phyloP scores from a whole-genome alignment of 2,797 vertebrate genomes.

The Chiloscyllium punctatum region DNA sequence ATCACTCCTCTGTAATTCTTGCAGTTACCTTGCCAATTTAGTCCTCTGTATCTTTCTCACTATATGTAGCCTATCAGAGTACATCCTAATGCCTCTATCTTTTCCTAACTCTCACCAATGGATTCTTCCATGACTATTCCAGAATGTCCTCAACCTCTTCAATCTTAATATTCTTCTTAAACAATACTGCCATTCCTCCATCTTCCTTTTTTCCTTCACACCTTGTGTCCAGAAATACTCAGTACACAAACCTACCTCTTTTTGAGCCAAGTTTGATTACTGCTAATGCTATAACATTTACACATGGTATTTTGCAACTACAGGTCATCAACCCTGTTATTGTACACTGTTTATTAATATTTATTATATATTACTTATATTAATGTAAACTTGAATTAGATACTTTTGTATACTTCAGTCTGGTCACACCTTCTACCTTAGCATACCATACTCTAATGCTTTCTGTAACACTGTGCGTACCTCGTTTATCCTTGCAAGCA shows the following conservation, averaged over 20 bases:
- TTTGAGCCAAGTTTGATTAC: not conserved
- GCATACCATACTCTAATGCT: not conserved
- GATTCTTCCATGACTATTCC: not conserved
- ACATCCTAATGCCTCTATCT: not conserved
- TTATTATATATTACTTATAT: not conserved
- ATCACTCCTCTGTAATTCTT: not conserved
- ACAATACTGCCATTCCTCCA: not conserved
- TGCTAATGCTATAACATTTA: not conserved
- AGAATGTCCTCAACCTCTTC: not conserved
- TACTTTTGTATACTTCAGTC: not conserved
- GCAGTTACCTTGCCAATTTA: not conserved
- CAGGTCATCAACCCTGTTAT: not conserved
- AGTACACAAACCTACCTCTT: not conserved
- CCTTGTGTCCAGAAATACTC: not conserved
- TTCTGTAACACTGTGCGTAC: not conserved
- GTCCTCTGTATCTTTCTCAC: not conserved
- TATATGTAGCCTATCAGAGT: not conserved
- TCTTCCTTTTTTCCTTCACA: not conserved
- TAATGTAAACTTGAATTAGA: not conserved
- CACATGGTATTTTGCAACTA: not conserved
- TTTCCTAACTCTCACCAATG: not conserved
- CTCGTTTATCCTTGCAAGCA: not conserved
- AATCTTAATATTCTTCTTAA: not conserved
- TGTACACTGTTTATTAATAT: not conserved
- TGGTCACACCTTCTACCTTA: not conserved